phyloP scores from a whole-genome alignment of 2,888 invertebrate genomes.

The Hypomecis atomaria region DNA sequence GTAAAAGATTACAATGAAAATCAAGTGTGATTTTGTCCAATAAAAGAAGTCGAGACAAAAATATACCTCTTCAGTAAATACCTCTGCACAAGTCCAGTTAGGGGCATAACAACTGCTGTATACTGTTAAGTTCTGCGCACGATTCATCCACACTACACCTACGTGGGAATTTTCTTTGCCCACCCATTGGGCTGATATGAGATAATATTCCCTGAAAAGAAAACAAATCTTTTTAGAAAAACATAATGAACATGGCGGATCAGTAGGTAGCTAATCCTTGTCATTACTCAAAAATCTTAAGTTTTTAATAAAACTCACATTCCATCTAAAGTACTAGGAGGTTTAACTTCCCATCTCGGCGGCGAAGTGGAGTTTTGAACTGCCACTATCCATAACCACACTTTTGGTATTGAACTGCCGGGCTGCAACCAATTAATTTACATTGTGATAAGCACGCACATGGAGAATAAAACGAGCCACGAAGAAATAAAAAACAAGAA shows the following conservation, averaged over 20 bases:
- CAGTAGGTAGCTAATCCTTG: too few species aligned
- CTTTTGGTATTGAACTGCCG: conserved; percentile 94
- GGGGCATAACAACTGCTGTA: conserved; percentile 93
- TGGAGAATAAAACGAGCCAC: too few species aligned
- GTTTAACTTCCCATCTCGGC: conserved; percentile 87
- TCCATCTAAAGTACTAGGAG: conserved; percentile 90
- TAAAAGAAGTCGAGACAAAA: conserved; percentile 15
- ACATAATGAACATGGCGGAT: too few species aligned
- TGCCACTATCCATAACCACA: conserved; percentile 92
- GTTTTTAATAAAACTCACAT: conserved; percentile 86
- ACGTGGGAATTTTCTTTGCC: conserved; percentile 91
- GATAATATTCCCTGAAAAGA: conserved; percentile 92
- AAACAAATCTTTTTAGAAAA: conserved; percentile 6
- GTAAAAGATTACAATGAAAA: conserved; percentile 42
- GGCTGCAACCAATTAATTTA: conserved; percentile 82
- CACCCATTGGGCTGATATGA: conserved; percentile 96
- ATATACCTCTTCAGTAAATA: conserved; percentile 57
- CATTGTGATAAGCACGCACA: too few species aligned
- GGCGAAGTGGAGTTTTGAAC: conserved; percentile 88
- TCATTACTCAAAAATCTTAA: background rate
- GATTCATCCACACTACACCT: conserved; percentile 96
- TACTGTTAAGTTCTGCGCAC: conserved; percentile 95
- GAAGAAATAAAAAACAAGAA: too few species aligned
- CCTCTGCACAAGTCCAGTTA: conserved; percentile 94
- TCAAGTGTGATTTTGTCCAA: conserved; percentile 23